phyloP scores from a whole-genome alignment of 92 coral and sea anemone species.

The Paragorgia papillata region DNA sequence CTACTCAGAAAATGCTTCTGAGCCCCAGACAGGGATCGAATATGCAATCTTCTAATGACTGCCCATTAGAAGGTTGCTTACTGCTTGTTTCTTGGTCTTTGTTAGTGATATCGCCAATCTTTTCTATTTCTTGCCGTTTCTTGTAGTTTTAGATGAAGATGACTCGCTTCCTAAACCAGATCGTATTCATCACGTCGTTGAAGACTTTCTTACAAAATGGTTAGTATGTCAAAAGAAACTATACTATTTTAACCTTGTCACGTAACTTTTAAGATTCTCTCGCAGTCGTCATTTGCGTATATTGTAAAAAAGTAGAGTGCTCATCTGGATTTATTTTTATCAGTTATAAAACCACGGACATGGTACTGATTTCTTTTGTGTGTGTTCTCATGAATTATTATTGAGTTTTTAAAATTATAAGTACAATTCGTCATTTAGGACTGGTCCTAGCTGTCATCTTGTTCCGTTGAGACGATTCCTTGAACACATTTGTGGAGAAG shows the following conservation, averaged over 20 bases:
- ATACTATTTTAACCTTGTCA: neutral
- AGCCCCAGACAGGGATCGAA: no score
- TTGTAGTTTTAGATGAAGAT: slow-evolving; percentile 37
- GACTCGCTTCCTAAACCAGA: slow-evolving; percentile 78
- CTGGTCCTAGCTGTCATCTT: slow-evolving; percentile 78
- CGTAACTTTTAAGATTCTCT: no score
- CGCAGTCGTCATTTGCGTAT: no score
- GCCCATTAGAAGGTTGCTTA: no score
- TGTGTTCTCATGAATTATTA: no score
- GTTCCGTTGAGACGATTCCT: slow-evolving; percentile 88
- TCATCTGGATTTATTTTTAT: neutral
- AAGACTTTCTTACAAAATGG: slow-evolving; percentile 89
- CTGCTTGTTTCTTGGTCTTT: no score
- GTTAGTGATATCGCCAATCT: neutral
- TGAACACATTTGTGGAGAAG: slow-evolving; percentile 74
- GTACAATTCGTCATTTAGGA: slow-evolving; percentile 56
- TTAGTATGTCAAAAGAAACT: slow-evolving; percentile 29
- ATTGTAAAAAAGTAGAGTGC: neutral
- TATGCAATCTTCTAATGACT: no score
- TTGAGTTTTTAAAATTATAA: neutral
- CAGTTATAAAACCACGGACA: no score
- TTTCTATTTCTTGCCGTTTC: neutral
- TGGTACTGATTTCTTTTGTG: no score
- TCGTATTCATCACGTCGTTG: slow-evolving; percentile 92
- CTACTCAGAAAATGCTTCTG: no score